phyloP scores from a whole-genome alignment of 2,888 invertebrate genomes.

The Zele albiditarsus region DNA sequence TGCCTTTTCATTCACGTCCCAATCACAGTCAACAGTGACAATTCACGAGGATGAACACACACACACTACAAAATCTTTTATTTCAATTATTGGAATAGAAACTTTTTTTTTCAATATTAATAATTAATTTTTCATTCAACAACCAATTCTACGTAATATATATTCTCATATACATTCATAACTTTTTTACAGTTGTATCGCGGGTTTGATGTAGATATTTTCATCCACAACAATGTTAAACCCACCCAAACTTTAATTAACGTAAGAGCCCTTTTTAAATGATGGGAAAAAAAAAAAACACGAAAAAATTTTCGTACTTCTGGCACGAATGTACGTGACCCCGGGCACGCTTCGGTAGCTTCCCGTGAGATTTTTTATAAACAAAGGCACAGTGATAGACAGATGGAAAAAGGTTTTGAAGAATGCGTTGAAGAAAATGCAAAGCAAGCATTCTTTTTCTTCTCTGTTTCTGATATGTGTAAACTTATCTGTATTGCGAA shows the following conservation, averaged over 20 bases:
- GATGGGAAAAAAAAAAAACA: conserved; percentile 25
- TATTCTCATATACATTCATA: background rate
- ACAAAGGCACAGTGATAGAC: background rate
- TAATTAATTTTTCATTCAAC: background rate
- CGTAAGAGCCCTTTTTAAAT: conserved; percentile 42
- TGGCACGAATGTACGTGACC: conserved; percentile 38
- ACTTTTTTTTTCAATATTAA: background rate
- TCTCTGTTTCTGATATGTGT: too few relatives aligned
- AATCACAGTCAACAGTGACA: background rate
- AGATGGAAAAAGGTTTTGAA: conserved; percentile 25
- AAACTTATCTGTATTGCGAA: background rate
- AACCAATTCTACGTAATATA: background rate
- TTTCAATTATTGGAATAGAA: background rate
- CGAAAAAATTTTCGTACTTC: conserved; percentile 42
- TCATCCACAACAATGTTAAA: background rate
- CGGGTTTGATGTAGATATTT: background rate
- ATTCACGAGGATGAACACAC: background rate
- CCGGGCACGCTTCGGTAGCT: background rate
- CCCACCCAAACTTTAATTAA: conserved; percentile 45
- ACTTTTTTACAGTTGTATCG: background rate
- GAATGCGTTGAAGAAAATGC: background rate
- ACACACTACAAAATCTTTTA: background rate
- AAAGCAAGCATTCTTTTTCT: too few relatives aligned
- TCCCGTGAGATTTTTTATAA: background rate
- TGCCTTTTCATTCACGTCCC: conserved; percentile 25